A percentile compares a stretch with the other conserved stretches of the same genome.
Conservation (phyloP, 2,113 vertebrate species). For the Calypte anna region DNA sequence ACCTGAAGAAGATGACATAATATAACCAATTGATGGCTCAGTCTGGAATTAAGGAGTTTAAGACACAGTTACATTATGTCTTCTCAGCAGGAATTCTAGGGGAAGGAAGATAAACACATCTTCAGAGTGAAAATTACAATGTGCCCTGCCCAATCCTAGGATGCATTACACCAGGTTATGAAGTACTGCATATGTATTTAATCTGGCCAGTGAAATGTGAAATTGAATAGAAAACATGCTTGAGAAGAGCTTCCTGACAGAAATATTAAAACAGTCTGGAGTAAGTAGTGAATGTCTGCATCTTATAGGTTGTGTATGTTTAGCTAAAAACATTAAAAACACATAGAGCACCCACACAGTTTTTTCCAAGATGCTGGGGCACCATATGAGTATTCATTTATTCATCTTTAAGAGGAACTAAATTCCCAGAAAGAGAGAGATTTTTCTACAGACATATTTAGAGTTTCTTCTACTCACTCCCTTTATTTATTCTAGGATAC, state of each 20-base stretch:
- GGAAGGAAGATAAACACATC: neutral
- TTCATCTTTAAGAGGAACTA: slow-evolving; percentile 28
- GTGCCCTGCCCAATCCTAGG: neutral
- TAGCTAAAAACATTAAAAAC: slow-evolving; percentile 37
- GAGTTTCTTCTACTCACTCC: neutral
- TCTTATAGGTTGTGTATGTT: neutral
- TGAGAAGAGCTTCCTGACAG: neutral
- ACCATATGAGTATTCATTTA: slow-evolving; percentile 49
- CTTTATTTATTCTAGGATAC: neutral
- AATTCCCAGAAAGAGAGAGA: slow-evolving; percentile 30
- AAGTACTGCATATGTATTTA: neutral
- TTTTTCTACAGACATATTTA: neutral
- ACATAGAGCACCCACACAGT: slow-evolving; percentile 13
- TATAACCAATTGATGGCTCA: neutral
- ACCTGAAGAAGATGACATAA: neutral
- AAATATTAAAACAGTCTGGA: slow-evolving; percentile 10
- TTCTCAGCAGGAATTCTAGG: neutral
- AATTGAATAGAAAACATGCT: neutral
- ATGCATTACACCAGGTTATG: neutral
- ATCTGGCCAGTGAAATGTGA: neutral
- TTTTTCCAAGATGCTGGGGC: slow-evolving; percentile 1
- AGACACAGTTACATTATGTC: neutral
- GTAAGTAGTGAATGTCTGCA: neutral
- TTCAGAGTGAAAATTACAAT: neutral
- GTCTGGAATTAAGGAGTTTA: neutral